Base-by-base conservation (phyloP, 1,140 invertebrate species). In the Diploscapter pachys region DNA sequence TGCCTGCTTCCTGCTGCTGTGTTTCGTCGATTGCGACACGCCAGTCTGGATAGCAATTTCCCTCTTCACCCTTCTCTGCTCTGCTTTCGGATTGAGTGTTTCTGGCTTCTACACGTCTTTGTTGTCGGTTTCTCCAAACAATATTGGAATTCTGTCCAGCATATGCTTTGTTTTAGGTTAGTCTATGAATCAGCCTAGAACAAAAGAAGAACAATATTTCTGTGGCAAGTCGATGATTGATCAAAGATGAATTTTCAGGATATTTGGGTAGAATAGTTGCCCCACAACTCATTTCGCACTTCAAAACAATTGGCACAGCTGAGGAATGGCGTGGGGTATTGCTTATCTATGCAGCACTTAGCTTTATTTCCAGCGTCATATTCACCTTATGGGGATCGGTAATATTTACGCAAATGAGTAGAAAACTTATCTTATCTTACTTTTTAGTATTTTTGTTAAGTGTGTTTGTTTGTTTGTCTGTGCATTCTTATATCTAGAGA, bases 61-160 rank as follows among this genome's bases (percentile, higher is more conserved):
- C 49, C n/a, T 69, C n/a, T 56, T 64, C 9, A 69, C 65, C 50
- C 70, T 56, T 8, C 54, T 67, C 31, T 8, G 53, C 31, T 55
- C 50, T 5, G 64, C 59, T 11, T 74, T 74, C 53, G 66, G 73
- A 6, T 31, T 74, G 3, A 69, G 63, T 2, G 70, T 74, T 69
- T 74, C 73, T 48, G 73, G 73, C 11, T 74, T 74, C 13, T 65
- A 66, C 48, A 74, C 73, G 9, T 68, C 73, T 3, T 48, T 74
- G 2, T 54, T 74, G 2, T 74, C 73, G 11, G 51, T 74, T 13
- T 65, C 73, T 4, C 73, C 73, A 31, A 66, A 65, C 51, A 53
- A 74, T n/a, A 74, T 74, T 31, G 73, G 73, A 61, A 65, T 56
- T 31, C 57, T 74, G 31, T 69, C 63, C 56, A 31, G 31, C 31